Evolutionary conservation across 2,888 invertebrate genomes (phyloP).

Genomic region (Thymelicus sylvestris): DNA sequence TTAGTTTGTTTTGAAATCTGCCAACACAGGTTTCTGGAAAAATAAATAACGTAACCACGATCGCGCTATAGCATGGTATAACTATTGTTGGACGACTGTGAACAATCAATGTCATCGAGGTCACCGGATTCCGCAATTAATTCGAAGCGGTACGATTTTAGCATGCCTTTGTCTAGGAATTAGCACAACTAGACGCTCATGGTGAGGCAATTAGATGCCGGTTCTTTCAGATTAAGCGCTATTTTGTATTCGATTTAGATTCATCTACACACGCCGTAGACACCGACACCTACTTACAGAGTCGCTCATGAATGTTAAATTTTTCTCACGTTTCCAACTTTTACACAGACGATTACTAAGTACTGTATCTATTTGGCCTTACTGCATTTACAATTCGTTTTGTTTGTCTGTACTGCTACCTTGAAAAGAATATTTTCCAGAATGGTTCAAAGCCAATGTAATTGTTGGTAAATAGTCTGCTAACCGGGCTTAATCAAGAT

Average conservation of each 20-base stretch:
- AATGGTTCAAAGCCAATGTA: background rate
- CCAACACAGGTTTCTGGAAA: slow-evolving; percentile 63
- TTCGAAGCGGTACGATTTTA: slow-evolving; percentile 50
- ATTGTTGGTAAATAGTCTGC: too few species aligned
- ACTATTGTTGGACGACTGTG: slow-evolving; percentile 46
- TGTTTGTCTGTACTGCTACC: slow-evolving; percentile 3
- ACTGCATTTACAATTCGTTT: slow-evolving; percentile 6
- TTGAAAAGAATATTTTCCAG: background rate
- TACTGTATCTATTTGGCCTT: background rate
- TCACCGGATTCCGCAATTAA: slow-evolving; percentile 48
- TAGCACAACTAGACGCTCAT: slow-evolving; percentile 45
- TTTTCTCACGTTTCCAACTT: slow-evolving; percentile 17
- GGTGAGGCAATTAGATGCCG: slow-evolving; percentile 34
- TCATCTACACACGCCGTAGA: slow-evolving; percentile 4
- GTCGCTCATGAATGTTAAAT: slow-evolving; percentile 15
- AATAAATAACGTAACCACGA: slow-evolving; percentile 53
- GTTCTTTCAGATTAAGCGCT: slow-evolving; percentile 29
- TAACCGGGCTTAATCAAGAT: too few species aligned
- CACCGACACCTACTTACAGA: slow-evolving; percentile 2
- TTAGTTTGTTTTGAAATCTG: slow-evolving; percentile 71
- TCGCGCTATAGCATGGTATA: slow-evolving; percentile 43
- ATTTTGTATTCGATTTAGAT: slow-evolving; percentile 23
- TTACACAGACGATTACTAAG: slow-evolving; percentile 14
- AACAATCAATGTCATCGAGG: slow-evolving; percentile 48
- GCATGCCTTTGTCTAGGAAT: slow-evolving; percentile 54